phyloP scores from a whole-genome alignment of 2,797 vertebrate species.

The Heliangelus exortis region DNA sequence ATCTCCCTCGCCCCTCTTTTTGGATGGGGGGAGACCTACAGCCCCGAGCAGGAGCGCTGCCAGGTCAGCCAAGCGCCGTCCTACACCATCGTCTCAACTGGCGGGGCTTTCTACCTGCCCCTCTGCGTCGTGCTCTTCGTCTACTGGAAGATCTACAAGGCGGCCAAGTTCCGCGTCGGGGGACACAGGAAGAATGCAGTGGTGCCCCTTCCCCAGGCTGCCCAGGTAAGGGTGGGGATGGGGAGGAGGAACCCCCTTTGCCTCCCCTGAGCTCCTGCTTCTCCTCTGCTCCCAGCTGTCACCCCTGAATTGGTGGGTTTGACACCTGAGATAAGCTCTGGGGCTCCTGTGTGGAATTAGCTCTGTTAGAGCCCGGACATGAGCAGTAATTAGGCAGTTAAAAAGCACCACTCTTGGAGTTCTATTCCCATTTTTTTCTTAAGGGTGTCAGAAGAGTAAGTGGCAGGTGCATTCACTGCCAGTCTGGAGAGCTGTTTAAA shows the following conservation, averaged over 20 bases:
- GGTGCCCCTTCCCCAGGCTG: background rate
- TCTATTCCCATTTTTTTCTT: background rate
- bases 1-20: slow-evolving; percentile 92
- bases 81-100: slow-evolving; percentile 92
- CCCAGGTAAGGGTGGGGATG: background rate
- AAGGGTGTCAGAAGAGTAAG: background rate
- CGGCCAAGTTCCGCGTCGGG: slow-evolving; percentile 87
- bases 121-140: slow-evolving; percentile 95
- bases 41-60: slow-evolving; percentile 82
- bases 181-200: slow-evolving; percentile 88
- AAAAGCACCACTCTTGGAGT: background rate
- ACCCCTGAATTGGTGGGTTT: rapidly evolving
- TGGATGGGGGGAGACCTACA: slow-evolving; percentile 93
- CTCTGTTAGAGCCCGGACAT: background rate
- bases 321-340: rapidly evolving
- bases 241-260: background rate
- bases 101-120: slow-evolving; percentile 94
- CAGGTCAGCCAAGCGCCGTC: slow-evolving; percentile 93
- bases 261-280: rapidly evolving
- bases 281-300: rapidly evolving
- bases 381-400: background rate
- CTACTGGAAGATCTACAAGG: slow-evolving; percentile 98
- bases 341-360: background rate
- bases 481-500: background rate
- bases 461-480: background rate